A percentile compares a stretch with the other conserved stretches of the same genome.
Evolutionary conservation across 2,797 vertebrate species (phyloP).

Genomic region (Lithobates sylvaticus): DNA sequence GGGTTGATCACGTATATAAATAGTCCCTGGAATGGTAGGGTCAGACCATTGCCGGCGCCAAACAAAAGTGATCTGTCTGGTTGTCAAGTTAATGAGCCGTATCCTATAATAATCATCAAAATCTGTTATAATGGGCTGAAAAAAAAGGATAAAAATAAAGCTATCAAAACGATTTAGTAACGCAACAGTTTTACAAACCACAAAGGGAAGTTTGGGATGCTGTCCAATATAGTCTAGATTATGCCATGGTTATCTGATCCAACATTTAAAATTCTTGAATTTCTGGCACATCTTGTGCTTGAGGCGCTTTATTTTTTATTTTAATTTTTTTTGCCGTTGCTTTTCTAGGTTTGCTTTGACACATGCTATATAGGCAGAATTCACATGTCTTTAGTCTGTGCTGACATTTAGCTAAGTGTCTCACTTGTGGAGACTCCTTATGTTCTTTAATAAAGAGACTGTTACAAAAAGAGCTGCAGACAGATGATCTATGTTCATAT

Average conservation of each 20-base stretch:
- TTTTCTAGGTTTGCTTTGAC: constrained; percentile 7
- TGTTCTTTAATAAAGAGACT: constrained; percentile 32
- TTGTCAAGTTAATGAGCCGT: constrained; percentile 42
- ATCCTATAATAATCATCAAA: constrained; percentile 37
- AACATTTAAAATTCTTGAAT: constrained; percentile 27
- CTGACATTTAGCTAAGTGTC: constrained; percentile 34
- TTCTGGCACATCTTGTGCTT: constrained; percentile 41
- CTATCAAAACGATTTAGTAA: constrained; percentile 46
- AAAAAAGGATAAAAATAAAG: constrained; percentile 49
- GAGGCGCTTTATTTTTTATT: neutral
- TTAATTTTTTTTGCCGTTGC: constrained; percentile 3
- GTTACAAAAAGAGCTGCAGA: constrained; percentile 6
- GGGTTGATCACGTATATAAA: constrained; percentile 26
- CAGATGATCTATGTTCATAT: constrained; percentile 30
- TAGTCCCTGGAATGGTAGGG: constrained; percentile 23
- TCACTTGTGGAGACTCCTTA: constrained; percentile 22
- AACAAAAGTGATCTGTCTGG: constrained; percentile 23
- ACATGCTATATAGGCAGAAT: constrained; percentile 42
- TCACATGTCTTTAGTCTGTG: constrained; percentile 21
- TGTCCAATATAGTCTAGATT: constrained; percentile 30
- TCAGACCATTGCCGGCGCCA: constrained; percentile 28
- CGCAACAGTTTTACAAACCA: constrained; percentile 49
- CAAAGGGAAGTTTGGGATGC: constrained; percentile 36
- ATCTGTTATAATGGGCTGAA: constrained; percentile 48
- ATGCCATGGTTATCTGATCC: constrained; percentile 19